Percentiles rank a stretch among this genome's conserved stretches.
Conservation (phyloP, 2,113 vertebrate species). For the Amblyornis subalaris region DNA sequence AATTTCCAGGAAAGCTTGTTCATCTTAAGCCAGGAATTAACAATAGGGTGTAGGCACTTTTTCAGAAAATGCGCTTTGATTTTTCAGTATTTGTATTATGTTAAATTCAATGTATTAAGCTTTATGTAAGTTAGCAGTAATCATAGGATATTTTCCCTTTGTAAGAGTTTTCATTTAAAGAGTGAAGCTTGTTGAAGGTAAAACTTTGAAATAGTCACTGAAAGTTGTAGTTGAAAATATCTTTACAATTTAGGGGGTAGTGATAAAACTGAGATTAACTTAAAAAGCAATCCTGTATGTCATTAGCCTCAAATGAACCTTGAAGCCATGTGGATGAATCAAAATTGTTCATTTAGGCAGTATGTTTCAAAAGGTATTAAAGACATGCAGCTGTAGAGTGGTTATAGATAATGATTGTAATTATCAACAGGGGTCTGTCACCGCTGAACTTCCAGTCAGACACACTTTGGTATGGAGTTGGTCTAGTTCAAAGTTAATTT, state of each 20-base stretch:
- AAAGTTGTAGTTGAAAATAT: neutral
- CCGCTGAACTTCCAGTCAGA: neutral
- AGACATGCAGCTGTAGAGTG: neutral
- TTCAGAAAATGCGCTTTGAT: neutral
- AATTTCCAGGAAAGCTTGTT: neutral
- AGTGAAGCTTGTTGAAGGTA: neutral
- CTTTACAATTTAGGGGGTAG: neutral
- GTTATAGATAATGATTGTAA: neutral
- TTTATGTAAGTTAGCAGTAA: neutral
- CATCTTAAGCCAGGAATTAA: neutral
- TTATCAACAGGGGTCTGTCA: neutral
- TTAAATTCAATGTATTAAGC: neutral
- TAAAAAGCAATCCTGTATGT: neutral
- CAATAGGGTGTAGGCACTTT: neutral
- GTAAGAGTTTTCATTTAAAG: neutral
- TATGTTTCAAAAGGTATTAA: neutral
- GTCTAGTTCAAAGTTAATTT: neutral
- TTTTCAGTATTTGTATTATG: neutral
- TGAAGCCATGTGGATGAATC: neutral
- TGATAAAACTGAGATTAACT: neutral
- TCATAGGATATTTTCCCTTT: neutral
- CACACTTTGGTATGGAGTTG: neutral
- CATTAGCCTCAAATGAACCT: neutral
- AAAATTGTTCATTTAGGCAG: neutral
- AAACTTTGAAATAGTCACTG: neutral